Conservation (phyloP, 2,888 invertebrate genomes). For the Thymelicus sylvestris region DNA sequence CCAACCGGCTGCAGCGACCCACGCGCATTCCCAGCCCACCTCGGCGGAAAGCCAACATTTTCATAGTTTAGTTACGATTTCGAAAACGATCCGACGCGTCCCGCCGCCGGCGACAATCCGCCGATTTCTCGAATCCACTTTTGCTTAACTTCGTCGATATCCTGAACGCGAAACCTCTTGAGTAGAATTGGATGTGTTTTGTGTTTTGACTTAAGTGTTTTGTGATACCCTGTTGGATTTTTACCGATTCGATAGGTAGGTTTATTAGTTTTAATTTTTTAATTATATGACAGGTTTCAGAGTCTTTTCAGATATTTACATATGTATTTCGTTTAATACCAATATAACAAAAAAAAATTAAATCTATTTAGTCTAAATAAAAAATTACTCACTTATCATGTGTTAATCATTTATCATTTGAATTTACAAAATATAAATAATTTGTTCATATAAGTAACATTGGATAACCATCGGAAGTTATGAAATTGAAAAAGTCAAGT, state of each 20-base stretch:
- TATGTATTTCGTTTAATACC: too few relatives aligned
- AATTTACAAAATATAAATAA: slow-evolving; percentile 43
- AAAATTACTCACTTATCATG: too few relatives aligned
- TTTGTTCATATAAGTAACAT: slow-evolving; percentile 44
- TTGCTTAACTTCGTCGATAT: slow-evolving; percentile 70
- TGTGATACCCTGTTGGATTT: slow-evolving; percentile 68
- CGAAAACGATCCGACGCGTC: slow-evolving; percentile 85
- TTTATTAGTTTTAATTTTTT: slow-evolving; percentile 47
- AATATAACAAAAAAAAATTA: too few relatives aligned
- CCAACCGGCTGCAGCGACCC: slow-evolving; percentile 76
- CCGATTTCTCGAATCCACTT: slow-evolving; percentile 75
- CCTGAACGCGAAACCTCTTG: slow-evolving; percentile 58
- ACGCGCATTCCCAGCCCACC: slow-evolving; percentile 79
- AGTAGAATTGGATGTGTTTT: slow-evolving; percentile 55
- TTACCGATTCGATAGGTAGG: slow-evolving; percentile 51
- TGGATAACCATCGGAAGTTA: slow-evolving; percentile 75
- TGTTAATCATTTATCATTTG: neutral
- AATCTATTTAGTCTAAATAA: too few relatives aligned
- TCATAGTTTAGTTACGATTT: slow-evolving; percentile 85
- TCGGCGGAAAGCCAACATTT: slow-evolving; percentile 79
- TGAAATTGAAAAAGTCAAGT: slow-evolving; percentile 61
- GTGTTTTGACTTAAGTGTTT: slow-evolving; percentile 61
- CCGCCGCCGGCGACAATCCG: slow-evolving; percentile 80
- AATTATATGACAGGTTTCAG: slow-evolving; percentile 3
- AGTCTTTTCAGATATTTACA: too few relatives aligned